A percentile compares a stretch with the other conserved stretches of the same genome.
Conservation (phyloP, 2,888 invertebrate species). For the Leucophenga maculata region DNA sequence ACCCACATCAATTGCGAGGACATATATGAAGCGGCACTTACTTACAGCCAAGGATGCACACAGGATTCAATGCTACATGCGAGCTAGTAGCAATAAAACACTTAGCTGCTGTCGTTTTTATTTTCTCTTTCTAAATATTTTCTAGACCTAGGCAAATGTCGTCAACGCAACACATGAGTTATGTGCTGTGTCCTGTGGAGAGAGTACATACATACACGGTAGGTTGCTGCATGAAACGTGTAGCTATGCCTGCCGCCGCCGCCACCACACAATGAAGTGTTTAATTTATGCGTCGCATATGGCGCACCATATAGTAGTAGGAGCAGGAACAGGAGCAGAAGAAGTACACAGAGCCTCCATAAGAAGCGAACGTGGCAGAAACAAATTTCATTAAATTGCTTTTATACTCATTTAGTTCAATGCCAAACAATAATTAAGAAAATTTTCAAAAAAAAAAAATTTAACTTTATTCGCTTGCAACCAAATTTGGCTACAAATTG, state of each 20-base stretch:
- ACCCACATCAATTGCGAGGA: conserved; percentile 3
- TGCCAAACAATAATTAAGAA: conserved; percentile 3
- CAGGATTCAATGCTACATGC: neutral
- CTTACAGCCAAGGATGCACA: conserved; percentile 3
- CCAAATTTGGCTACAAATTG: neutral
- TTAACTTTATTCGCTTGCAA: neutral
- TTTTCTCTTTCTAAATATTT: conserved; percentile 19
- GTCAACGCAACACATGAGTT: conserved; percentile 11
- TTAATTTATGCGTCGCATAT: conserved; percentile 62
- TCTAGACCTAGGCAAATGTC: conserved; percentile 22
- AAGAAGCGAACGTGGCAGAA: conserved; percentile 25
- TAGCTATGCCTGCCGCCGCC: neutral
- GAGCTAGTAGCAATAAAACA: conserved; percentile 23
- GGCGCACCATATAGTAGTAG: conserved; percentile 49
- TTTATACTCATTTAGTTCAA: conserved; percentile 3
- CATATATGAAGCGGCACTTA: neutral
- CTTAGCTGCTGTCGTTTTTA: neutral
- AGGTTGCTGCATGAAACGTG: neutral
- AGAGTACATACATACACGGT: neutral
- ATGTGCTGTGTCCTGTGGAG: conserved; percentile 5
- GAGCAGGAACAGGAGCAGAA: neutral
- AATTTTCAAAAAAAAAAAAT: neutral
- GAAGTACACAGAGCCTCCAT: neutral
- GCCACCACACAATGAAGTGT: conserved; percentile 51
- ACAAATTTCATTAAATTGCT: conserved; percentile 61